These are phyloP conservation scores for Oreochromis niloticus DNA, from an alignment of 2,113 vertebrate species.

Conservation along the genomic window DNA sequence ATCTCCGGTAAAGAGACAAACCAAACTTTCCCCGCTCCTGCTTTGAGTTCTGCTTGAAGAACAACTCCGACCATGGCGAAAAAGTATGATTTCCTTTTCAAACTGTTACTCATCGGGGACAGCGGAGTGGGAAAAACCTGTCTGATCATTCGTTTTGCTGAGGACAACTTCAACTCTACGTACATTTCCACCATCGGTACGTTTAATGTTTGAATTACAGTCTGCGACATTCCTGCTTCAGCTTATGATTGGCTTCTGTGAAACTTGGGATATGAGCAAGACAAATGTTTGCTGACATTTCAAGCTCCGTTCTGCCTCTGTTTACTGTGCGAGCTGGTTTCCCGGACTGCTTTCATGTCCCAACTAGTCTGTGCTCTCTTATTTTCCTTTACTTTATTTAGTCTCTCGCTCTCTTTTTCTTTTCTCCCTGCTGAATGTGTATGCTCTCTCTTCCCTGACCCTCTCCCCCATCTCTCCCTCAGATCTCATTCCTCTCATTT, in stretches of 20 bases:
- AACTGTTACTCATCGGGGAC: slow-evolving; percentile 89
- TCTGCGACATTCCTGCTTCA: background rate
- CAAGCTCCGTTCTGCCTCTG: background rate
- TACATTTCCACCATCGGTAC: slow-evolving; percentile 95
- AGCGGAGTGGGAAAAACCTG: slow-evolving; percentile 94
- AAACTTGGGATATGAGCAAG: background rate
- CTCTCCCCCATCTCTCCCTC: slow-evolving; percentile 17
- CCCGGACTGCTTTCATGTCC: slow-evolving; percentile 46
- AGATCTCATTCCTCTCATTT: slow-evolving; percentile 53
- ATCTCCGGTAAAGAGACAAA: background rate
- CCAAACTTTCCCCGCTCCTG: background rate
- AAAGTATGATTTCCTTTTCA: slow-evolving; percentile 92
- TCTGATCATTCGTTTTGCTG: slow-evolving; percentile 90
- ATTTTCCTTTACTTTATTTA: background rate
- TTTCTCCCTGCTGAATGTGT: background rate
- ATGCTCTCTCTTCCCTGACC: background rate
- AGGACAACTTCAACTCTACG: slow-evolving; percentile 91
- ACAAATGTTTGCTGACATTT: background rate
- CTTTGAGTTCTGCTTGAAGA: background rate
- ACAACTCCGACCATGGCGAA: slow-evolving; percentile 76
- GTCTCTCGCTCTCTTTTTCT: background rate
- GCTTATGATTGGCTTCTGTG: background rate
- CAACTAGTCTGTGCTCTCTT: slow-evolving; percentile 47
- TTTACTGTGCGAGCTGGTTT: slow-evolving; percentile 38
- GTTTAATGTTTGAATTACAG: slow-evolving; percentile 22